phyloP scores from a whole-genome alignment of 1,140 invertebrate species.

The Thrips palmi region DNA sequence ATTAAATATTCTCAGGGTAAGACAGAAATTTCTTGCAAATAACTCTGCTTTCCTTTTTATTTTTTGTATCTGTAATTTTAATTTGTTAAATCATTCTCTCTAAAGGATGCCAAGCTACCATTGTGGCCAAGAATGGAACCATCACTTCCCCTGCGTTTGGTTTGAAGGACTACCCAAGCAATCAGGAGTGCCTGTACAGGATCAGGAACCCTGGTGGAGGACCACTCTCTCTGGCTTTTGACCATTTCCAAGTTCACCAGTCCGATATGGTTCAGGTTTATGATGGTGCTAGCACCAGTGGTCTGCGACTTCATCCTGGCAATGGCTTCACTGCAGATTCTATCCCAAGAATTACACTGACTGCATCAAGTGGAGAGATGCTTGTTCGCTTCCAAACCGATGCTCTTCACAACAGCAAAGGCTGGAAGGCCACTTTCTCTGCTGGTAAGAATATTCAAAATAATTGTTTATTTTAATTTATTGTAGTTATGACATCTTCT shows the following conservation, averaged over 20 bases:
- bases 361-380: conserved; percentile 84
- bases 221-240: conserved; percentile 72
- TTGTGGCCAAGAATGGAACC: conserved; percentile 62
- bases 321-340: conserved; percentile 66
- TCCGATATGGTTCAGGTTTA: conserved; percentile 73
- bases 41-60: not conserved
- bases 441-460: conserved; percentile 37
- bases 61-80: conserved; percentile 2
- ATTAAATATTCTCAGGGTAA: conserved; percentile 67
- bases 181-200: conserved; percentile 77
- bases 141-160: conserved; percentile 74
- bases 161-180: conserved; percentile 68
- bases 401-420: conserved; percentile 59
- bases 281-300: conserved; percentile 70
- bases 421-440: conserved; percentile 84
- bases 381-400: conserved; percentile 73
- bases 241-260: conserved; percentile 66
- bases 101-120: conserved; percentile 53
- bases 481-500: conserved; percentile 2
- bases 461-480: conserved; percentile 8
- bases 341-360: conserved; percentile 72
- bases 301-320: conserved; percentile 68
- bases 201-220: conserved; percentile 67
- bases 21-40: conserved; percentile 1
- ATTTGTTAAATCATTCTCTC: no score